phyloP scores from a whole-genome alignment of 2,888 invertebrate species.

The Orgyia antiqua region DNA sequence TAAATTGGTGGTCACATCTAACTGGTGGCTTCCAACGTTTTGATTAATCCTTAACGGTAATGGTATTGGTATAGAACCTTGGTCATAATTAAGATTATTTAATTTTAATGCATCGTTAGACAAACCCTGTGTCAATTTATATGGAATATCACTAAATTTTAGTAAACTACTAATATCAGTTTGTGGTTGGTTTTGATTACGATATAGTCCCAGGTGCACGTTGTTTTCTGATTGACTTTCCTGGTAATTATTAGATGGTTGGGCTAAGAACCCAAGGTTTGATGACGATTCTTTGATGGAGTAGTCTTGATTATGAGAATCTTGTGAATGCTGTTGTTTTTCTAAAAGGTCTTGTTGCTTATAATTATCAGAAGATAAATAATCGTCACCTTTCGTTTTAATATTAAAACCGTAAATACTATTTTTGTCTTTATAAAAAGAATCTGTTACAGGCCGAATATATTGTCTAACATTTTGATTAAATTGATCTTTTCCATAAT shows the following conservation, averaged over 20 bases:
- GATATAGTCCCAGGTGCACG: conserved; percentile 40
- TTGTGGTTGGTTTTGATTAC: conserved; percentile 38
- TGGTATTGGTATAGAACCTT: conserved; percentile 46
- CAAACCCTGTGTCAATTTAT: conserved; percentile 51
- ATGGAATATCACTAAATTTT: conserved; percentile 63
- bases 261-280: conserved; percentile 39
- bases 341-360: conserved; percentile 45
- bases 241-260: conserved; percentile 38
- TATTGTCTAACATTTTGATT: conserved; percentile 51
- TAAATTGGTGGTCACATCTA: conserved; percentile 57
- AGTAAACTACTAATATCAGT: conserved; percentile 49
- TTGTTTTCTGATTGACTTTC: conserved; percentile 46
- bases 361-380: conserved; percentile 32
- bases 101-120: conserved; percentile 42
- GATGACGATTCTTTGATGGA: conserved; percentile 32
- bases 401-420: conserved; percentile 53
- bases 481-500: conserved; percentile 47
- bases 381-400: conserved; percentile 55
- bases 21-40: conserved; percentile 62
- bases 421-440: conserved; percentile 67
- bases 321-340: conserved; percentile 42
- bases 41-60: conserved; percentile 62
- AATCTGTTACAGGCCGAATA: conserved; percentile 53
- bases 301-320: conserved; percentile 39
- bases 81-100: conserved; percentile 53